Conservation (phyloP, 2,888 invertebrate species). For the Pristionchus fissidentatus region DNA sequence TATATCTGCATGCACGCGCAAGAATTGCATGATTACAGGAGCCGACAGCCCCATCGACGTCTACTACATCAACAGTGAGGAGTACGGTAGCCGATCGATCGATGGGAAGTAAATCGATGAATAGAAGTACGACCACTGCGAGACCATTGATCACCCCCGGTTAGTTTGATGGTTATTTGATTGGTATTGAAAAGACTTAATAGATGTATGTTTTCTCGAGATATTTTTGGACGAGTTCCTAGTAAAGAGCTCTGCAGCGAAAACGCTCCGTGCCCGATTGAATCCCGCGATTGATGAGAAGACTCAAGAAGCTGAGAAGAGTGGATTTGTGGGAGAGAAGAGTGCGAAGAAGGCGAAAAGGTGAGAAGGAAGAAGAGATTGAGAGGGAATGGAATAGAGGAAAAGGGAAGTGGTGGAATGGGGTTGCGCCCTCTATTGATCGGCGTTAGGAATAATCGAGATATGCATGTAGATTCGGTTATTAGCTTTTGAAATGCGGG, state of each 20-base stretch:
- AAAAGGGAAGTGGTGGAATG: not conserved
- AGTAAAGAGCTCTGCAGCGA: constrained; percentile 24
- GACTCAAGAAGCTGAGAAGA: constrained; percentile 6
- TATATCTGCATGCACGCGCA: too few relatives aligned
- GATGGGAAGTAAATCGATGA: not conserved
- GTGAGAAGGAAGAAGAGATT: not conserved
- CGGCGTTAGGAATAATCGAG: too few relatives aligned
- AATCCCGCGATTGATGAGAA: not conserved
- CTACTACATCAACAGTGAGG: not conserved
- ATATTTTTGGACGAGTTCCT: not conserved
- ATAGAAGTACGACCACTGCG: not conserved
- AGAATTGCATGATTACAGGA: constrained; percentile 8
- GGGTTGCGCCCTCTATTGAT: too few relatives aligned
- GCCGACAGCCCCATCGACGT: not conserved
- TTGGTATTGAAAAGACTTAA: too few relatives aligned
- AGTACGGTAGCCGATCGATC: constrained; percentile 22
- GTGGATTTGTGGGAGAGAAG: not conserved
- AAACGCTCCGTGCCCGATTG: not conserved
- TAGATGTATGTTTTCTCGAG: too few relatives aligned
- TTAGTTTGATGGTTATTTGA: not conserved
- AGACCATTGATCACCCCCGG: not conserved
- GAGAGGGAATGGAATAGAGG: not conserved
- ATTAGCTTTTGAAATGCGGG: too few relatives aligned
- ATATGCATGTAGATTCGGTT: not conserved
- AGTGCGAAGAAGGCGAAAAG: constrained; percentile 41